Base-by-base conservation (phyloP, 2,888 invertebrate genomes). In the Tiliacea aurago region DNA sequence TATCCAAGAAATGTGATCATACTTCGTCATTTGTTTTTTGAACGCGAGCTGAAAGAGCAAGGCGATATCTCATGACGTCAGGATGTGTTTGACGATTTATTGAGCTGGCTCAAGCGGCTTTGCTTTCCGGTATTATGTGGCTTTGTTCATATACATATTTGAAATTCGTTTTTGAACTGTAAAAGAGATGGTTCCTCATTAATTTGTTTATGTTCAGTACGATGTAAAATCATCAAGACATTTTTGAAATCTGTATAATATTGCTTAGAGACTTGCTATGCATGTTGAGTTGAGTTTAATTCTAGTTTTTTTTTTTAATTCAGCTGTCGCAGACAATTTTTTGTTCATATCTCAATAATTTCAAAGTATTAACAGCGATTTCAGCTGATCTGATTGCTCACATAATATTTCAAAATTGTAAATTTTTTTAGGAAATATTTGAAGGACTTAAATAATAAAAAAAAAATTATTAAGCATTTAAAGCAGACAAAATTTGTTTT, bases 11-110 rank as follows among this genome's bases (percentile, higher is more conserved):
- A 82, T 85, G 79, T 78, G 74, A 83, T 80, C 85, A 78, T 77
- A 84, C 78, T 84, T 77, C 70, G 76, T 82, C 84, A 85, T 82
- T 73, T 63, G 72, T 78, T 85, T 85, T 81, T 78, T 65, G 64
- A 58, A 69, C 59, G 53, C 56, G 63, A 80, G 81, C 73, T 68
- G 63, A 77, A 67, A 76, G 65, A 81, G 65, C 74, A 78, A 59
- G 18, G 55, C 41, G 63, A 81, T 86, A 76, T 84, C 20, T 81
- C 59, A n/a, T 73, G 63, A 77, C 59, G 78, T 75, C 73, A 72
- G 53, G n/a, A 58, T 73, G 64, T 74, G 45, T 79, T 81, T 70
- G 79, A 65, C 59, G 71, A 82, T 86, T 81, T 85, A 86, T 86
- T 75, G 69, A 68, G 70, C 65, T 37, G 33, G 72, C 58, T 78